Evolutionary conservation across 2,113 vertebrate genomes (phyloP), one percentile per base, ranked within the genome.

Genomic region (Halcyon senegalensis): DNA sequence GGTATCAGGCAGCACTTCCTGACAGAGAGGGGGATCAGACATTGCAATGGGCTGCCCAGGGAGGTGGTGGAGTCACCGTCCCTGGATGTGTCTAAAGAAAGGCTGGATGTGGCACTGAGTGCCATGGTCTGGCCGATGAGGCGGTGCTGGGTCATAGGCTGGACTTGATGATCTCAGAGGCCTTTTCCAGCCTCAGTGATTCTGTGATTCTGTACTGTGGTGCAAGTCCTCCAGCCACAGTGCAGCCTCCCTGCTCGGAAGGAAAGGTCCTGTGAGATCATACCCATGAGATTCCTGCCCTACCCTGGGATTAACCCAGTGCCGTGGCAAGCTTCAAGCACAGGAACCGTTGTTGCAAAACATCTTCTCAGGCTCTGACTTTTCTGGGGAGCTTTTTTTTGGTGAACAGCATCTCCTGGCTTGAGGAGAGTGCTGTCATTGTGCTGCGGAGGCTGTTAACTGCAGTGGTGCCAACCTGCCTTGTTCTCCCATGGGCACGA

Each of bases 381-480:
- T 76, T 33, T 33, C 81, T 48, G 44, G 21, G 56, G 48, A 76
- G 19, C 1, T 2, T 87, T 81, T 46, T 81, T 27, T 15, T 75
- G 50, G 62, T 3, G 8, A 19, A 10, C 44, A 62, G 78, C 39
- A 39, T 37, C 50, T 64, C 44, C 63, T 56, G 60, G 56, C 62
- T 12, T 2, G 1, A n/a, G 10, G 9, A 4, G 25, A 2, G 67
- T 10, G 20, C 60, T 1, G 1, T 39, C 59, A 27, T 1, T 17
- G 0, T 31, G 55, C 63, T 6, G 8, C 8, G 53, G 70, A 23
- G 30, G 60, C 68, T 70, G 27, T 20, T 30, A 28, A 25, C 55
- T 59, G 63, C 85, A 11, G 39, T 7, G 53, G 33, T 72, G 39
- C 63, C 27, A 33, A 44, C 43, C 7, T 4, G 3, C 77, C 7